These are phyloP conservation scores for Tretioscincus oriximinensis DNA, from an alignment of 2,113 vertebrate species.

Conservation along the genomic window DNA sequence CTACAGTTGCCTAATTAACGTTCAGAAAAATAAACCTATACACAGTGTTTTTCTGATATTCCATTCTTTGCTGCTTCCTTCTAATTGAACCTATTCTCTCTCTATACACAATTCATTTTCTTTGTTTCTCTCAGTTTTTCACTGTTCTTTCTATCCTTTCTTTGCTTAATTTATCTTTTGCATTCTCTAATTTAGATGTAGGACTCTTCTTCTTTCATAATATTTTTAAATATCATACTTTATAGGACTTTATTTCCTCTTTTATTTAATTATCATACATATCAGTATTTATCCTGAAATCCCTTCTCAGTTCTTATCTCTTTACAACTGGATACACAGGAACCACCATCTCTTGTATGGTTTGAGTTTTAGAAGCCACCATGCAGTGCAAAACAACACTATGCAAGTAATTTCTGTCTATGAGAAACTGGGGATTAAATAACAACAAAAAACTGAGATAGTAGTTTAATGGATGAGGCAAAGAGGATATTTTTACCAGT, in stretches of 20 bases:
- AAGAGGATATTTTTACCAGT: too few relatives aligned
- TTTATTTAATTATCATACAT: background rate
- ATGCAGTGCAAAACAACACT: too few relatives aligned
- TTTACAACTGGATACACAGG: background rate
- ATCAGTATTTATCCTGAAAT: background rate
- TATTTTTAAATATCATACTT: background rate
- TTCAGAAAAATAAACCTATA: background rate
- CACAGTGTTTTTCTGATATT: background rate
- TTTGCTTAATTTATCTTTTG: background rate
- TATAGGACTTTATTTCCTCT: background rate
- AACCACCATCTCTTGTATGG: background rate
- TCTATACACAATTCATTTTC: background rate
- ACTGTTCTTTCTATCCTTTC: background rate
- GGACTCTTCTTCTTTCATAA: background rate
- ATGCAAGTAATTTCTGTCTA: too few relatives aligned
- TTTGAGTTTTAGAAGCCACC: too few relatives aligned
- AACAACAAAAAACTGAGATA: too few relatives aligned
- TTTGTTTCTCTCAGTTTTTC: background rate
- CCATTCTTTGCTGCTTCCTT: background rate
- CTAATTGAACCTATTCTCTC: background rate
- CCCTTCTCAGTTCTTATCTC: background rate
- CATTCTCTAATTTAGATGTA: background rate
- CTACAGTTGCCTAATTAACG: background rate
- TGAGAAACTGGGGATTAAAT: too few relatives aligned
- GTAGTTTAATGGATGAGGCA: too few relatives aligned